Evolutionary conservation across 2,888 invertebrate species (phyloP), one percentile per base, ranked within the genome.

Genomic region (Scelioninae gen. 1): DNA sequence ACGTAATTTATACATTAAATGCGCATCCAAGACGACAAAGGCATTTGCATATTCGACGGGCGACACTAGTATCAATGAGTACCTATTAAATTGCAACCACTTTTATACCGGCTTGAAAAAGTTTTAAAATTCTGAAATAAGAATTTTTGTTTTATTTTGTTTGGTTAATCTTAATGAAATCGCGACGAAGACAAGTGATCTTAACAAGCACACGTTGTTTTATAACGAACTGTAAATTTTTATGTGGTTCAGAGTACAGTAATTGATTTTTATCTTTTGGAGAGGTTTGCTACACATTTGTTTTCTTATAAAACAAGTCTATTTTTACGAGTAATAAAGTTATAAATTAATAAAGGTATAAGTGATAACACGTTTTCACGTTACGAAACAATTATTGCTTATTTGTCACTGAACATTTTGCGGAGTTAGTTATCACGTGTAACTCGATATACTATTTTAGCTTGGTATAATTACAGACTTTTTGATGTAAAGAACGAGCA

Each of bases 1-100:
- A 53, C 69, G 55, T 77, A 68, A 69, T 65, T 76, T 76, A 56
- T 53, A 60, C 53, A 60, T 69, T 62, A 66, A 62, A 66, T 60
- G 65, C 49, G 62, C 75, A 51, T 69, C 32, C 47, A 63, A 60
- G 62, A 60, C 56, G 49, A 68, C 62, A 62, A 68, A 68, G 55
- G 16, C 68, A 68, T 77, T 77, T 77, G 76, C 76, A 77, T 77
- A 68, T 68, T 77, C 65, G 23, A 23, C 43, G 34, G 51, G 15
- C 49, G 55, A 60, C 58, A 53, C 62, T 40, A 10, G 65, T 63
- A 58, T 65, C 75, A 75, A 75, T 75, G 63, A 49, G 40, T 15
- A 31, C 16, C 38, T 34, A 49, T 65, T 75, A 65, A 75, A 65
- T 72, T 60, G 71, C 71, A 51, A 43, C 49, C 23, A 56, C 45